These are phyloP conservation scores for Stegostoma tigrinum DNA, from an alignment of 2,113 vertebrate species.

Conservation along the genomic window DNA sequence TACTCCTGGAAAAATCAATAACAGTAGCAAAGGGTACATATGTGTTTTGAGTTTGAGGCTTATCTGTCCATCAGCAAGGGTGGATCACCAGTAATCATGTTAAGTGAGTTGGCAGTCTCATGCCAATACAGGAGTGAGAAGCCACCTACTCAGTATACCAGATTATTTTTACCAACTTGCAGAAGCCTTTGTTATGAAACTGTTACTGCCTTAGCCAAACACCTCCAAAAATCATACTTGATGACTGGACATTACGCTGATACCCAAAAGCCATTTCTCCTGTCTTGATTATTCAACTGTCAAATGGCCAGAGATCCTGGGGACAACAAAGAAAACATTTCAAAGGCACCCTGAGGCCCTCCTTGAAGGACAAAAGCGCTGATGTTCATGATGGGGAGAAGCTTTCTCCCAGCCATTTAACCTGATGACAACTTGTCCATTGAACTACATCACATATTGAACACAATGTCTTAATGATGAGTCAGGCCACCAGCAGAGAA, in stretches of 20 bases:
- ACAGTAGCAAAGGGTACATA: too few species aligned
- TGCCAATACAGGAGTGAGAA: background rate
- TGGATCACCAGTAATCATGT: too few species aligned
- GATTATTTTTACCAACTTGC: background rate
- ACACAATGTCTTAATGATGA: background rate
- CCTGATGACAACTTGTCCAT: too few species aligned
- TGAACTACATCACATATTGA: too few species aligned
- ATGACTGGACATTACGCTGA: background rate
- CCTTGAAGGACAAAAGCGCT: too few species aligned
- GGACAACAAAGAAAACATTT: background rate
- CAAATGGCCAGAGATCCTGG: background rate
- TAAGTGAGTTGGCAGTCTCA: too few species aligned
- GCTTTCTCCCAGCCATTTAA: too few species aligned
- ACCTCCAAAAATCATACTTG: background rate
- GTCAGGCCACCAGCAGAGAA: background rate
- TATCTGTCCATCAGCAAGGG: too few species aligned
- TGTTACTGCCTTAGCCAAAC: background rate
- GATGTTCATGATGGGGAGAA: too few species aligned
- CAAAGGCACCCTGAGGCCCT: too few species aligned
- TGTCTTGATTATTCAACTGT: background rate
- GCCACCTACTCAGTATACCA: background rate
- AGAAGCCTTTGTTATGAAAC: background rate
- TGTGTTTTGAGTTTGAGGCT: too few species aligned
- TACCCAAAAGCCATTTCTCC: background rate
- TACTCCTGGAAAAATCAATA: too few species aligned